Conservation (phyloP, 2,113 vertebrate genomes). For the Megaceryle torquata region DNA sequence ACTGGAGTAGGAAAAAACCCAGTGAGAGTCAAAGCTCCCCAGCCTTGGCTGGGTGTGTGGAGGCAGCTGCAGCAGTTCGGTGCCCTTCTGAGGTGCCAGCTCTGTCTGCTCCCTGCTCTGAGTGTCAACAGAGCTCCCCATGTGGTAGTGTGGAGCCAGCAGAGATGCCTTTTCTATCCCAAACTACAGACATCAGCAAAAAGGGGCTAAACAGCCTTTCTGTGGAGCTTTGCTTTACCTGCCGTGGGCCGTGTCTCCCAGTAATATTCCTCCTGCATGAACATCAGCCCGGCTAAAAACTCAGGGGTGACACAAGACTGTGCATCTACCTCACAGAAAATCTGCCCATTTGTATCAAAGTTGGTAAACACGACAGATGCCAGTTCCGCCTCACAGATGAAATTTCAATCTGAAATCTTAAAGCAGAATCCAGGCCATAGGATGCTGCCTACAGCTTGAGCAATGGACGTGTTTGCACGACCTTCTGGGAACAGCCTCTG, state of each 20-base stretch:
- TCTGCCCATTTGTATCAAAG: accelerated
- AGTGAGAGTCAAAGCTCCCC: background rate
- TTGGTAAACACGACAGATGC: background rate
- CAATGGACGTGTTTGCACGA: background rate
- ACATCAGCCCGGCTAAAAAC: background rate
- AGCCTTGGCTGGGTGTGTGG: accelerated
- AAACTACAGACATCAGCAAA: no score
- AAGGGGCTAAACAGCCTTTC: background rate
- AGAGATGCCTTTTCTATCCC: accelerated
- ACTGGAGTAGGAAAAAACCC: background rate
- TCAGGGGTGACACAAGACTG: background rate
- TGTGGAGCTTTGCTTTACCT: background rate
- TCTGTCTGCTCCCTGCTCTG: background rate
- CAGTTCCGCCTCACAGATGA: accelerated
- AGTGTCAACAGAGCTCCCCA: accelerated
- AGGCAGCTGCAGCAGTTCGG: background rate
- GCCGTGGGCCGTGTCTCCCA: background rate
- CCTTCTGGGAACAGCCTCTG: background rate
- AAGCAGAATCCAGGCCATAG: background rate
- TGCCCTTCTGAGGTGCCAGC: background rate
- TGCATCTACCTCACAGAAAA: accelerated
- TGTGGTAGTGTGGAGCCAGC: background rate
- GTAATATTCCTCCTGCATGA: accelerated
- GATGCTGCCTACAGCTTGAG: background rate
- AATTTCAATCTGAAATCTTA: background rate